A percentile compares a stretch with the other conserved stretches of the same genome.
These are phyloP conservation scores for Boulengeromyrus knoepffleri DNA, from an alignment of 2,113 vertebrate species.

Conservation along the genomic window DNA sequence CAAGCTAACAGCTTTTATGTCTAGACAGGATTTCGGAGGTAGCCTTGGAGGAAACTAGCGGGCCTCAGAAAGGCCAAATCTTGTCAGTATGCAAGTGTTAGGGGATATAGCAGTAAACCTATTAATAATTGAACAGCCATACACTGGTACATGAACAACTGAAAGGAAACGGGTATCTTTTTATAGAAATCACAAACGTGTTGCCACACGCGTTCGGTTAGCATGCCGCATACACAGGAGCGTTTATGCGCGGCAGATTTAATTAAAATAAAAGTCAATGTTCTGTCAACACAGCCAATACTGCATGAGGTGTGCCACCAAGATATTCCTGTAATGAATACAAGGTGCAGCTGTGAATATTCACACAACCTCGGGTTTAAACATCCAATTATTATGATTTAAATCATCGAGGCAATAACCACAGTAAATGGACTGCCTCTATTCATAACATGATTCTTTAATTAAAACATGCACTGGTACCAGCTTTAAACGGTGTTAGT, in stretches of 20 bases:
- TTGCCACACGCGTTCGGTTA: conserved; percentile 22
- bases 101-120: conserved; percentile 24
- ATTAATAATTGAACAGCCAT: conserved; percentile 27
- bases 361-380: conserved; percentile 13
- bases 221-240: conserved; percentile 15
- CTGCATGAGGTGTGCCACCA: conserved; percentile 12
- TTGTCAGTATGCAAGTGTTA: conserved; percentile 43
- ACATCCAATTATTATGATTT: conserved; percentile 3
- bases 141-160: conserved; percentile 21
- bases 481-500: background rate
- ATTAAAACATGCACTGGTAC: background rate
- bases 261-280: conserved; percentile 28
- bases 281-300: conserved; percentile 24
- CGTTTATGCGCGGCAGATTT: conserved; percentile 11
- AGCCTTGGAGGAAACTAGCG: conserved; percentile 34
- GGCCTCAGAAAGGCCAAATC: conserved; percentile 38
- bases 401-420: conserved; percentile 10
- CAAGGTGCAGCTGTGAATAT: conserved; percentile 20
- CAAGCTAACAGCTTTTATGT: conserved; percentile 18
- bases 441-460: conserved; percentile 15
- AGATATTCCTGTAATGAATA: conserved; percentile 29
- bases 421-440: conserved; percentile 18
- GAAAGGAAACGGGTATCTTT: conserved; percentile 31
- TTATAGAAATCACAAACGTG: conserved; percentile 27
- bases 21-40: conserved; percentile 23